These are phyloP conservation scores for Boloria selene DNA, from an alignment of 2,888 invertebrate species.

Conservation along the genomic window DNA sequence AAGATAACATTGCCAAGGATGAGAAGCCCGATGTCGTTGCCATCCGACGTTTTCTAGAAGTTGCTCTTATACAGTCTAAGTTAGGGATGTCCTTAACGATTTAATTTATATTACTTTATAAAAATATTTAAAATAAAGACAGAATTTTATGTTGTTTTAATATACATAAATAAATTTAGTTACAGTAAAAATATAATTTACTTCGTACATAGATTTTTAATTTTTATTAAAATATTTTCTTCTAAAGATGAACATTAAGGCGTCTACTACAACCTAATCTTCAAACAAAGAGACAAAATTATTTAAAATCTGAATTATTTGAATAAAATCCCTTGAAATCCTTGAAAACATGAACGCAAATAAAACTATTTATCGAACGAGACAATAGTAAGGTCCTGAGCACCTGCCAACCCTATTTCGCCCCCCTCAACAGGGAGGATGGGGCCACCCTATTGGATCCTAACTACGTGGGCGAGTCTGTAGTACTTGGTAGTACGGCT, in stretches of 20 bases:
- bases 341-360: too few species aligned
- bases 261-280: too few species aligned
- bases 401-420: constrained; percentile 36
- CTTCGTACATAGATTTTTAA: too few species aligned
- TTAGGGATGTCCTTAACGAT: constrained; percentile 33
- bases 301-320: not conserved
- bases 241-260: too few species aligned
- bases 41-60: constrained; percentile 50
- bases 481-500: constrained; percentile 78
- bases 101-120: not conserved
- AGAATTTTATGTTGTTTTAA: too few species aligned
- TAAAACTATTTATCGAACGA: constrained; percentile 4
- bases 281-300: not conserved
- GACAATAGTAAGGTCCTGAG: constrained; percentile 12
- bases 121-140: too few species aligned
- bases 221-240: too few species aligned
- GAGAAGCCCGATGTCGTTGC: constrained; percentile 35
- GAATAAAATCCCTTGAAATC: too few species aligned
- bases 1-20: constrained; percentile 6
- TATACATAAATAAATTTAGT: too few species aligned
- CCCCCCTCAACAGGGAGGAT: constrained; percentile 55
- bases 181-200: too few species aligned
- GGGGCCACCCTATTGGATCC: constrained; percentile 40
- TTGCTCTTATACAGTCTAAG: constrained; percentile 49
- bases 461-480: constrained; percentile 80